Evolutionary conservation across 2,888 invertebrate genomes (phyloP).

Genomic region (Eupeodes latifasciatus): DNA sequence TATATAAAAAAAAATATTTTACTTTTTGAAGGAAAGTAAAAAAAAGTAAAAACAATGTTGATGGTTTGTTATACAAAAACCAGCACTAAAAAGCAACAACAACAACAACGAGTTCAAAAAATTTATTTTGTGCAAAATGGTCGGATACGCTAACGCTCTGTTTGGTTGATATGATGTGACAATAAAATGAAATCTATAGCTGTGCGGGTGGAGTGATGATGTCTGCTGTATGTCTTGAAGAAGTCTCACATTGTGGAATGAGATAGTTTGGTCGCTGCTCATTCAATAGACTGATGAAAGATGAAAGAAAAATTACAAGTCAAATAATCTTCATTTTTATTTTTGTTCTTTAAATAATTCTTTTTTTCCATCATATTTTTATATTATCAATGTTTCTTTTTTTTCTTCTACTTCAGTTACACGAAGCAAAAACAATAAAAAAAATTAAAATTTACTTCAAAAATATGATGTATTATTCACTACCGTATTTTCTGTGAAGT

Average conservation of each 20-base stretch:
- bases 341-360: constrained; percentile 59
- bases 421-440: not conserved
- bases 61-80: constrained; percentile 24
- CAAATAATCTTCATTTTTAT: constrained; percentile 59
- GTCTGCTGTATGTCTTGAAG: constrained; percentile 4
- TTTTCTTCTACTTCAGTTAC: not conserved
- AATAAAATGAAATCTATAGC: constrained; percentile 62
- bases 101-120: constrained; percentile 20
- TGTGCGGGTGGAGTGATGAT: constrained; percentile 1
- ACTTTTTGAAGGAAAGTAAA: constrained; percentile 15
- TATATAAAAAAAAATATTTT: constrained; percentile 3
- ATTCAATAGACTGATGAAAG: constrained; percentile 54
- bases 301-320: constrained; percentile 54
- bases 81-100: not conserved
- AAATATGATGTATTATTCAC: not conserved
- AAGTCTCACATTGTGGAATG: constrained; percentile 6
- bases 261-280: not conserved
- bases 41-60: not conserved
- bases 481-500: too few species aligned
- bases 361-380: constrained; percentile 14
- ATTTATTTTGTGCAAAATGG: constrained; percentile 59
- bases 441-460: not conserved
- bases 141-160: constrained; percentile 45
- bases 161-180: constrained; percentile 72
- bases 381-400: constrained; percentile 11